Percentiles rank a stretch among this genome's conserved stretches.
These are phyloP conservation scores for Nomada fucata DNA, from an alignment of 2,888 invertebrate species.

Conservation along the genomic window DNA sequence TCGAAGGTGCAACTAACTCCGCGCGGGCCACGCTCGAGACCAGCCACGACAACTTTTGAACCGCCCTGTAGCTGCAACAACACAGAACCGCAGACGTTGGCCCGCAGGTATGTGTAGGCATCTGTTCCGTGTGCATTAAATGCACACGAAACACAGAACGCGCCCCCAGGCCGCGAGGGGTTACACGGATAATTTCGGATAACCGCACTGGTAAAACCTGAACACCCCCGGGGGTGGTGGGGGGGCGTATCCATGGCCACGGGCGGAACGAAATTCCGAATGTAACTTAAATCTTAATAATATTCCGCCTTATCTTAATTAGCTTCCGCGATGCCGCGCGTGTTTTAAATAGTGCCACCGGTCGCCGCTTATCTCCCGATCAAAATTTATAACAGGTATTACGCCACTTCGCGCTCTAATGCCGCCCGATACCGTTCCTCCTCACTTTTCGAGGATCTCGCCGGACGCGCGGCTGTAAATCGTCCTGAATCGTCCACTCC, in stretches of 20 bases:
- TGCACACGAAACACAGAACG: slow-evolving; percentile 57
- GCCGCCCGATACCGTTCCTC: slow-evolving; percentile 7
- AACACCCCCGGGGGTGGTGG: slow-evolving; percentile 18
- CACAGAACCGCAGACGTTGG: not conserved
- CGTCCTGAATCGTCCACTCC: not conserved
- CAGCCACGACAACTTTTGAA: slow-evolving; percentile 13
- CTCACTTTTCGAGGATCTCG: not conserved
- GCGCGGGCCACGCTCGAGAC: not conserved
- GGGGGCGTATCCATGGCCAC: slow-evolving; percentile 46
- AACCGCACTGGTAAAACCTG: slow-evolving; percentile 70
- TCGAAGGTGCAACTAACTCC: no score
- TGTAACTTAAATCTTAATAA: slow-evolving; percentile 59
- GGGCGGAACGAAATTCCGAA: slow-evolving; percentile 52
- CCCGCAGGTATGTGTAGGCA: slow-evolving; percentile 8
- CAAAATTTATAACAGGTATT: slow-evolving; percentile 45
- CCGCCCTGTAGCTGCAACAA: slow-evolving; percentile 10
- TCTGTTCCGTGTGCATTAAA: slow-evolving; percentile 41
- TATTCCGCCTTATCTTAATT: slow-evolving; percentile 60
- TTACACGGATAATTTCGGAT: slow-evolving; percentile 70
- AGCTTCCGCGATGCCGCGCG: slow-evolving; percentile 20
- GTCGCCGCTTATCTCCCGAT: slow-evolving; percentile 31
- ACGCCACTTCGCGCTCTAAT: slow-evolving; percentile 30
- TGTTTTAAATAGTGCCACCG: slow-evolving; percentile 44
- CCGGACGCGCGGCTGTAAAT: not conserved
- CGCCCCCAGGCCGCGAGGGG: slow-evolving; percentile 53